Conservation (phyloP, 2,113 vertebrate species). For the Galemys pyrenaicus region DNA sequence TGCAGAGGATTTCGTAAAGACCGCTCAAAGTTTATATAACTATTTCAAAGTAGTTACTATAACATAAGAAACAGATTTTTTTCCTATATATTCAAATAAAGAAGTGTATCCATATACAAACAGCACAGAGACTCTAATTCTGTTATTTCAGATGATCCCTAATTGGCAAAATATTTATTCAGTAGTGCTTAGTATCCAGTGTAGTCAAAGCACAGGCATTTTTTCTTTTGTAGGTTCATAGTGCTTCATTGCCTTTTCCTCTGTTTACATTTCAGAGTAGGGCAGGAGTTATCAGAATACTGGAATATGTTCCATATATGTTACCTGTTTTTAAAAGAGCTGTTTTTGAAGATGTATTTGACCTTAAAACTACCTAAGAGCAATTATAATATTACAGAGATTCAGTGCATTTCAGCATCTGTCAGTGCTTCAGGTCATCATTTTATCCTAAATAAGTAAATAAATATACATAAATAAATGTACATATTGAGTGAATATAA, state of each 20-base stretch:
- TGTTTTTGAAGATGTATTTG: conserved; percentile 1
- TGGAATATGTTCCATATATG: not conserved
- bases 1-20: not conserved
- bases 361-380: not conserved
- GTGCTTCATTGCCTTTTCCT: not conserved
- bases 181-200: not conserved
- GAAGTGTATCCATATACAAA: not conserved
- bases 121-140: not conserved
- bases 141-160: not conserved
- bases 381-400: not conserved
- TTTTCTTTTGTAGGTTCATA: not conserved
- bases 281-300: not conserved
- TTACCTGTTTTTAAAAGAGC: not conserved
- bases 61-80: not conserved
- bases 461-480: not conserved
- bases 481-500: not conserved
- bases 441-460: not conserved
- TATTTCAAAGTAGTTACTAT: not conserved
- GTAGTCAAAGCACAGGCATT: not conserved
- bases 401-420: not conserved
- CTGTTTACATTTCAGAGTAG: not conserved
- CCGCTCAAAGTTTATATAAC: not conserved
- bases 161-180: not conserved
- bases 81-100: not conserved
- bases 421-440: not conserved